phyloP scores from a whole-genome alignment of 2,113 vertebrate genomes.

The Clarias magur region DNA sequence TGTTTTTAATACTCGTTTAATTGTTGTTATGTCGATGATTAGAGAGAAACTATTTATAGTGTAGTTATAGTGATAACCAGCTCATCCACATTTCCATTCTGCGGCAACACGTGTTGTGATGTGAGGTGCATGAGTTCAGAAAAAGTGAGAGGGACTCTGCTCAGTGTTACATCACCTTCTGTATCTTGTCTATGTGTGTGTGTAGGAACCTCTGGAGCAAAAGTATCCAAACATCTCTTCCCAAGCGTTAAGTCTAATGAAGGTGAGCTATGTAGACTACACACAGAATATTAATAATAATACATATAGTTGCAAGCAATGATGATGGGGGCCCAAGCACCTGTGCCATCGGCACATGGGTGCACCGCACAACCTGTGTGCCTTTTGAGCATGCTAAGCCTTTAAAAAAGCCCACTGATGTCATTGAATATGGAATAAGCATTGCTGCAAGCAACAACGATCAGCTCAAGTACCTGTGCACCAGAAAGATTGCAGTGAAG shows the following conservation, averaged over 20 bases:
- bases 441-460: too few species aligned
- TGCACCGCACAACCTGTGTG: too few species aligned
- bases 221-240: conserved; percentile 85
- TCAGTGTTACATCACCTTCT: background rate
- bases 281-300: background rate
- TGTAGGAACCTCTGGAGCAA: conserved; percentile 85
- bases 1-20: background rate
- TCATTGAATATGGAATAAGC: too few species aligned
- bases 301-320: too few species aligned
- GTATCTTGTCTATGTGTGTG: conserved; percentile 24
- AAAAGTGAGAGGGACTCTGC: background rate
- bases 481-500: too few species aligned
- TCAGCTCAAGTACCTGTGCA: too few species aligned
- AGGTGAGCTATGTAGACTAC: conserved; percentile 73
- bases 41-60: background rate
- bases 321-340: too few species aligned
- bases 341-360: too few species aligned
- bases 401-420: too few species aligned
- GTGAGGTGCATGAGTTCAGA: background rate
- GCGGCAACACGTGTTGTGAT: background rate
- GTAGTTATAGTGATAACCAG: conserved; percentile 2
- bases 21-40: background rate
- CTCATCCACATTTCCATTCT: background rate
- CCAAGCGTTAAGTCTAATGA: conserved; percentile 85
- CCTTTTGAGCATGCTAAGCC: too few species aligned